These are phyloP conservation scores for Barnardius zonarius DNA, from an alignment of 2,113 vertebrate species.

Conservation along the genomic window DNA sequence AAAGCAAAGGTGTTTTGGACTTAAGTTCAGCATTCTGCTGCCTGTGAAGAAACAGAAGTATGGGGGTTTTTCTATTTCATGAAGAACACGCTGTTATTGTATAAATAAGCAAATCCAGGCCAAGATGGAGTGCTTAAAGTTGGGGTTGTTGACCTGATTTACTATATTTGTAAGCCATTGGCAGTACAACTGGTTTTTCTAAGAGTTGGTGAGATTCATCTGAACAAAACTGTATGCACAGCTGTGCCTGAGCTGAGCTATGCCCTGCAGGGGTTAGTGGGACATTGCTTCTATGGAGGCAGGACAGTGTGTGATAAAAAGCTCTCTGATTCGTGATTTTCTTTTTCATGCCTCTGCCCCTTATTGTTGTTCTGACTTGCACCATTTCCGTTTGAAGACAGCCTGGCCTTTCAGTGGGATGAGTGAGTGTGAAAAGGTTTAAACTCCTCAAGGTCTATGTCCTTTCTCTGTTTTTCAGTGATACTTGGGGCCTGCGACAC, in stretches of 20 bases:
- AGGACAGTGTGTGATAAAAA: constrained; percentile 12
- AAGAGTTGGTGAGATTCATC: neutral
- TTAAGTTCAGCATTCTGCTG: neutral
- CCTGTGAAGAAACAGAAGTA: neutral
- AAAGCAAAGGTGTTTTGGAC: neutral
- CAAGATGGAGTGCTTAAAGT: neutral
- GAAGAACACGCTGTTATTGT: neutral
- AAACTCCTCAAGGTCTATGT: neutral
- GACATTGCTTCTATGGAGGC: neutral
- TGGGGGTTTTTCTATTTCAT: neutral
- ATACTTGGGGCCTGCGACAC: neutral
- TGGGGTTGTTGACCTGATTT: neutral
- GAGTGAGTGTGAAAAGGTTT: neutral
- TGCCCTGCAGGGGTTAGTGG: neutral
- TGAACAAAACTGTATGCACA: neutral
- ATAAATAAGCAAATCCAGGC: neutral
- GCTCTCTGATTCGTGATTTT: neutral
- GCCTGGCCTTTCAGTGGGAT: neutral
- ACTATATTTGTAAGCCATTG: neutral
- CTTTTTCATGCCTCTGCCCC: neutral
- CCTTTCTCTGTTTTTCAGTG: neutral
- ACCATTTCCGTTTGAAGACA: neutral
- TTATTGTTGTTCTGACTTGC: neutral
- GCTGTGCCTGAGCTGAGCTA: neutral
- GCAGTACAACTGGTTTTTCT: neutral